Percentiles rank a stretch among this genome's conserved stretches.
Evolutionary conservation across 2,888 invertebrate genomes (phyloP).

Genomic region (Saturnia pavonia): DNA sequence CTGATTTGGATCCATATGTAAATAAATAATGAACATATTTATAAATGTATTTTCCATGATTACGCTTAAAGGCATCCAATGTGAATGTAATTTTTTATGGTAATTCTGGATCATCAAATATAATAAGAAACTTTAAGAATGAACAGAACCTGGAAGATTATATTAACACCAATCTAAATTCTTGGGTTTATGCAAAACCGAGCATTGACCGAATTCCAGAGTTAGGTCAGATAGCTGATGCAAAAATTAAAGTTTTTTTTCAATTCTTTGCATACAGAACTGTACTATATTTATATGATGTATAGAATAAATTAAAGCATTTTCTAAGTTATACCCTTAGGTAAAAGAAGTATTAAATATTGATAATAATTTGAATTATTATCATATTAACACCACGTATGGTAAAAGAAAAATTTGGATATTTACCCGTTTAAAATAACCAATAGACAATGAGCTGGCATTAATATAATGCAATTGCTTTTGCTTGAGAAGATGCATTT

Average conservation of each 20-base stretch:
- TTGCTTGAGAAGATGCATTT: not conserved
- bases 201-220: constrained; percentile 11
- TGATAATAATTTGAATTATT: no score
- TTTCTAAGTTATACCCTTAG: not conserved
- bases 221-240: constrained; percentile 7
- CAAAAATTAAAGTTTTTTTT: constrained; percentile 1
- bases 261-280: not conserved
- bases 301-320: not conserved
- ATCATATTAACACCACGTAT: not conserved
- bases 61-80: no score
- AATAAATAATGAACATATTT: no score
- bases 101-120: not conserved
- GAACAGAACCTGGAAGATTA: not conserved
- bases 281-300: not conserved
- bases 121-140: not conserved
- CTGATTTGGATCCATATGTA: no score
- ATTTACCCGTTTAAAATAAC: not conserved
- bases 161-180: constrained; percentile 1
- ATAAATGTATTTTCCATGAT: no score
- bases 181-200: not conserved
- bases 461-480: not conserved
- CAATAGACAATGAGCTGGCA: not conserved
- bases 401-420: not conserved
- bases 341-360: not conserved
- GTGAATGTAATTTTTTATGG: not conserved